Base-by-base conservation (phyloP, 2,888 invertebrate species). In the Agrenia bidenticulata region DNA sequence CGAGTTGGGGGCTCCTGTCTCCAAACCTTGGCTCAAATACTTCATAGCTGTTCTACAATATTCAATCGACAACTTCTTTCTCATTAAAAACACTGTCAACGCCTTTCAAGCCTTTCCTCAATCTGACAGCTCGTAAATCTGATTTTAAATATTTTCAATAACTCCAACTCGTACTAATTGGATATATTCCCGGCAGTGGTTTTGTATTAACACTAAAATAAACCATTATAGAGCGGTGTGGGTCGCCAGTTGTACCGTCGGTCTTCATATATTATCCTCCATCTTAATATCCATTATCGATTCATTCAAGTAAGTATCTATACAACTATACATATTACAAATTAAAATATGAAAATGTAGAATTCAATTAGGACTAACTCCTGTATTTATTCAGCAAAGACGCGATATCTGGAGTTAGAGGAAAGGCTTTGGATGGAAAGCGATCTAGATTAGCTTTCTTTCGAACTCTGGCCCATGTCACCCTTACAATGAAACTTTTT, bases 401-500 rank as follows among this genome's bases (percentile, higher is more conserved):
- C n/a, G 64, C 64, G 5, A 64, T 63, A 13, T 57, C 59, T 32
- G 64, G 59, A 21, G 11, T 11, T 19, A 26, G 17, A 26, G 51
- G 41, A 13, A 57, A 17, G n/a, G 21, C 2, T 21, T 7, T 2
- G 9, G 39, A 17, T 41, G 13, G 5, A 2, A 57, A 39, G 11
- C 39, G n/a, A 45, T 5, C 9, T 9, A 5, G 45, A 5, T 5
- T 19, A 17, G 17, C 39, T 23, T 42, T 53, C 5, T n/a, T 59
- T 5, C 19, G 64, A 19, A 41, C 54, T 23, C n/a, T 59, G n/a
- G 64, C 64, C 0, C 64, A 64, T 41, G 39, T 53, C 17, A 64
- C 64, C 2, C 32, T 64, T 19, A 64, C 64, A 0, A 64, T 64
- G 64, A 64, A 64, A 45, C 27, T 64, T 5, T 54, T 64, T 45